phyloP scores from a whole-genome alignment of 2,113 vertebrate genomes.

The Agapornis roseicollis region DNA sequence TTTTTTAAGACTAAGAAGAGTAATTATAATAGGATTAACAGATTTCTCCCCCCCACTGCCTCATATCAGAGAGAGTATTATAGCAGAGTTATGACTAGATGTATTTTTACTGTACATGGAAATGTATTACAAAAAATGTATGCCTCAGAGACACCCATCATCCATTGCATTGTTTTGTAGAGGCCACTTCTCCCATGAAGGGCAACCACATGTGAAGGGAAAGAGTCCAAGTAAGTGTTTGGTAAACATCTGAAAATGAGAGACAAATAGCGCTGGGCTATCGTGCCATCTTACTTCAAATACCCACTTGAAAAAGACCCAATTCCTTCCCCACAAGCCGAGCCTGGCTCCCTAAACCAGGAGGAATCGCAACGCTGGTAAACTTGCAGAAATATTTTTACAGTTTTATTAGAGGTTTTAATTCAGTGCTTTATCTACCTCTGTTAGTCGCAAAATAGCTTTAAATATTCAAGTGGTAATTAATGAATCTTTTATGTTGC shows the following conservation, averaged over 20 bases:
- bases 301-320: slow-evolving; percentile 34
- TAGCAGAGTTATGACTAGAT: background rate
- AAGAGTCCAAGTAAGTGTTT: slow-evolving; percentile 44
- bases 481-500: slow-evolving; percentile 84
- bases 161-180: background rate
- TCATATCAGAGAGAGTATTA: background rate
- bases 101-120: slow-evolving; percentile 5
- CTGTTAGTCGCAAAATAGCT: slow-evolving; percentile 81
- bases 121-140: background rate
- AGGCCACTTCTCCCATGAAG: slow-evolving; percentile 1
- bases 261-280: slow-evolving; percentile 10
- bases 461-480: slow-evolving; percentile 86
- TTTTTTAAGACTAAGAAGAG: background rate
- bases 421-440: slow-evolving; percentile 79
- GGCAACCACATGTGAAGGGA: background rate
- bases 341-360: slow-evolving; percentile 53
- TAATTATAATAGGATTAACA: background rate
- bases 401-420: slow-evolving; percentile 83
- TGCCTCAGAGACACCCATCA: background rate
- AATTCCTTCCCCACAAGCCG: slow-evolving; percentile 14
- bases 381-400: slow-evolving; percentile 80
- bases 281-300: slow-evolving; percentile 27
- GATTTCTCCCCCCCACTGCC: no score
- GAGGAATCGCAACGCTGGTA: slow-evolving; percentile 60
- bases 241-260: slow-evolving; percentile 59